These are phyloP conservation scores for Graphium colonna DNA, from an alignment of 2,888 invertebrate genomes.

Conservation along the genomic window DNA sequence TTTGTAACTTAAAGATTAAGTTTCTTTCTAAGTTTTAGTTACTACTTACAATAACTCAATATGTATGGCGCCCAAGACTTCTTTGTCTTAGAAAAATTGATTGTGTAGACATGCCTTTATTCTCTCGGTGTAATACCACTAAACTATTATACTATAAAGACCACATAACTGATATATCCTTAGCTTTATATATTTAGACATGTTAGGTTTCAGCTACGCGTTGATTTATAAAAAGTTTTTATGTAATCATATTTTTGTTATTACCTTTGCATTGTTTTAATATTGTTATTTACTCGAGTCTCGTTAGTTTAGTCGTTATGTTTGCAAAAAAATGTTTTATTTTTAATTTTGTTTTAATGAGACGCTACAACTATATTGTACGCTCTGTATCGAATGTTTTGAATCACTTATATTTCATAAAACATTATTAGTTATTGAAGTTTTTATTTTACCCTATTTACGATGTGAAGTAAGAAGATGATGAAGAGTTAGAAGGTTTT, in stretches of 20 bases:
- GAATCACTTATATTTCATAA: constrained; percentile 15
- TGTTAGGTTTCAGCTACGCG: background rate
- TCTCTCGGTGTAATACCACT: no score
- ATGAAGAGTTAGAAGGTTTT: constrained; percentile 9
- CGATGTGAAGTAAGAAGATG: background rate
- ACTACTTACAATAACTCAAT: no score
- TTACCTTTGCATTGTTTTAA: constrained; percentile 5
- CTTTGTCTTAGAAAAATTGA: no score
- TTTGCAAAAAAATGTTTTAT: constrained; percentile 4
- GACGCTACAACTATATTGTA: constrained; percentile 6
- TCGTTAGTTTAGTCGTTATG: constrained; percentile 9
- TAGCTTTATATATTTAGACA: constrained; percentile 7
- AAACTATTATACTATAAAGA: background rate
- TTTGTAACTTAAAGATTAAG: no score
- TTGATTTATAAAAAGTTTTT: background rate
- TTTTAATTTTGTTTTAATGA: constrained; percentile 4
- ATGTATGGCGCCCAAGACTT: no score
- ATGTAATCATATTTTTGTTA: constrained; percentile 9
- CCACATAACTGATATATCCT: constrained; percentile 15
- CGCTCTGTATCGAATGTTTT: constrained; percentile 20
- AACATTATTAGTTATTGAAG: constrained; percentile 6
- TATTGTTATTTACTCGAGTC: constrained; percentile 14
- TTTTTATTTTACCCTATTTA: constrained; percentile 4
- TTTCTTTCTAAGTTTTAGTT: no score
- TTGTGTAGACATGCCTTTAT: no score